phyloP scores from a whole-genome alignment of 2,113 vertebrate species.

The Grus americana region DNA sequence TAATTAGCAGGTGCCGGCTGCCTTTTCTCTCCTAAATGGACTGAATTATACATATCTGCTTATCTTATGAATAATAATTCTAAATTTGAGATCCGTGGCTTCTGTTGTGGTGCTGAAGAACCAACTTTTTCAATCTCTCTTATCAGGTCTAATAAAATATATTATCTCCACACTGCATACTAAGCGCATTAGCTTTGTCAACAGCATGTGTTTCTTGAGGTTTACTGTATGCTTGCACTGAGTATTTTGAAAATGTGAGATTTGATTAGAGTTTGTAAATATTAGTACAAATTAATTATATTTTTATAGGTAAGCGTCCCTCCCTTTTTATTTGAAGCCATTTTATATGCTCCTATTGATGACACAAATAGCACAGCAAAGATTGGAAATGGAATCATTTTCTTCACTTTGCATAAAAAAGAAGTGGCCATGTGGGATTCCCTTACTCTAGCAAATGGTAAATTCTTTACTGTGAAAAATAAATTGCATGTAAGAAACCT shows the following conservation, averaged over 20 bases:
- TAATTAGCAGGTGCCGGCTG: background rate
- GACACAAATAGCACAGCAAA: slow-evolving; percentile 84
- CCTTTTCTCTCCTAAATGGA: background rate
- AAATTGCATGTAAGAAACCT: background rate
- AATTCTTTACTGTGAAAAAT: background rate
- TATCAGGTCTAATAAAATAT: background rate
- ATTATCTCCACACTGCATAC: fast-evolving
- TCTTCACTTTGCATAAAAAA: slow-evolving; percentile 87
- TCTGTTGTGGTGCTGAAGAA: background rate
- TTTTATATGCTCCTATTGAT: slow-evolving; percentile 84
- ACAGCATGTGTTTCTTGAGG: background rate
- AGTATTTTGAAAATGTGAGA: background rate
- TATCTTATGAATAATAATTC: background rate
- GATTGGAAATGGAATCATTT: slow-evolving; percentile 80
- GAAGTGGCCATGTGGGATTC: slow-evolving; percentile 80
- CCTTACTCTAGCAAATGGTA: slow-evolving; percentile 76
- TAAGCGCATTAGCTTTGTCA: background rate
- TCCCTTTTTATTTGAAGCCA: slow-evolving; percentile 89
- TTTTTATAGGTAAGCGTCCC: slow-evolving; percentile 84
- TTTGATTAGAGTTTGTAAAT: background rate
- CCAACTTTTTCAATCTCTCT: background rate
- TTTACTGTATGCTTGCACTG: background rate
- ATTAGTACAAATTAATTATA: background rate
- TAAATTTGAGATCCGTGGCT: background rate
- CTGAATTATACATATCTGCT: background rate